phyloP scores from a whole-genome alignment of 2,113 vertebrate genomes.

The Gymnobelideus leadbeateri region DNA sequence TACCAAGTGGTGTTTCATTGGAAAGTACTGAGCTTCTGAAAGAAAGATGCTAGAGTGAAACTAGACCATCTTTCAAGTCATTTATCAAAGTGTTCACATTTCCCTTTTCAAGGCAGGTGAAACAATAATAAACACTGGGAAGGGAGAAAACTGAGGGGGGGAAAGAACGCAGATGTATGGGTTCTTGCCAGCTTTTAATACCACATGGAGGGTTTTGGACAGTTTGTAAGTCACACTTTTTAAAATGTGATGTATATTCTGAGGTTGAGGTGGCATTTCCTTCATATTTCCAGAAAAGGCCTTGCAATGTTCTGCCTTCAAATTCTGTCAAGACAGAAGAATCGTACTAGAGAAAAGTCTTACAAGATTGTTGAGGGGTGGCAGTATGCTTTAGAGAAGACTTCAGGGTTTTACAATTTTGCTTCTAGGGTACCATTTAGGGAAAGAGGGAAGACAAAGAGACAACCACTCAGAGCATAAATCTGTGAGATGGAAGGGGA shows the following conservation, averaged over 20 bases:
- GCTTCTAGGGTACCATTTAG: neutral
- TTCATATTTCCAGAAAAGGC: neutral
- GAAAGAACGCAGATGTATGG: slow-evolving; percentile 24
- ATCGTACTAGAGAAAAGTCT: neutral
- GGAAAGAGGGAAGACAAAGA: neutral
- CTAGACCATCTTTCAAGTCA: slow-evolving; percentile 24
- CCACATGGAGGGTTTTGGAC: slow-evolving; percentile 7
- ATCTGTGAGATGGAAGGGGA: neutral
- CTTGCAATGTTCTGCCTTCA: neutral
- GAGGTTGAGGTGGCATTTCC: neutral
- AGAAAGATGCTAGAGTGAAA: slow-evolving; percentile 26
- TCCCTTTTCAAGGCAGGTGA: slow-evolving; percentile 57
- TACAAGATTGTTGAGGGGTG: neutral
- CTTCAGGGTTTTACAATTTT: neutral
- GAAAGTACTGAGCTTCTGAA: slow-evolving; percentile 26
- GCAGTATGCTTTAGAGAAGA: neutral
- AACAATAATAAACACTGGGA: slow-evolving; percentile 47
- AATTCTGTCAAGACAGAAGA: neutral
- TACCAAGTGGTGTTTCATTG: slow-evolving; percentile 43
- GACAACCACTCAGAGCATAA: neutral
- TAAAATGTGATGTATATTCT: neutral
- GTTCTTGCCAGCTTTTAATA: slow-evolving; percentile 51
- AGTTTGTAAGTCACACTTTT: slow-evolving; percentile 39
- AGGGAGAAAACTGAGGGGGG: slow-evolving; percentile 37
- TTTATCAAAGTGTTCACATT: slow-evolving; percentile 64